phyloP scores from a whole-genome alignment of 2,113 vertebrate species.

The Geococcyx californianus region DNA sequence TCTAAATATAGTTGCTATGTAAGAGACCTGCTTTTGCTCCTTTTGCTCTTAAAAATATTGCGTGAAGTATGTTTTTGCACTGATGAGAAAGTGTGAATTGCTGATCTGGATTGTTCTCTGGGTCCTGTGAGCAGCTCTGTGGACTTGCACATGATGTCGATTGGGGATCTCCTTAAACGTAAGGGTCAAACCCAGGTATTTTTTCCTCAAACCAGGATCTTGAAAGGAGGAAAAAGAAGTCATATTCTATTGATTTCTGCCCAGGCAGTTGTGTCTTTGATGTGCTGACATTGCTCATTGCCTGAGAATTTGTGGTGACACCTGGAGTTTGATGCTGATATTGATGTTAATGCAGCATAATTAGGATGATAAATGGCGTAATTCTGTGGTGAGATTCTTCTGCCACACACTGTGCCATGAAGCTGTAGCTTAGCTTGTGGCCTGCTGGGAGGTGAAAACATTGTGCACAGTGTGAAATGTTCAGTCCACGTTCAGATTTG shows the following conservation, averaged over 20 bases:
- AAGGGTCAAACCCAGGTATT: not conserved
- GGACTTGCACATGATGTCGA: not conserved
- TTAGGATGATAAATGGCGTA: conserved; percentile 18
- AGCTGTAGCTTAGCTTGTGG: not conserved
- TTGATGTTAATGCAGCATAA: not conserved
- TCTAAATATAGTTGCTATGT: not conserved
- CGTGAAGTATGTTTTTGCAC: rapidly evolving
- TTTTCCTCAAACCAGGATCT: not conserved
- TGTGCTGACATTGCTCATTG: not conserved
- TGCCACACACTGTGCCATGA: not conserved
- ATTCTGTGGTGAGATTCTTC: not conserved
- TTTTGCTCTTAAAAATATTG: not conserved
- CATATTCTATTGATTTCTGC: not conserved
- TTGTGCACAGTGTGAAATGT: no score
- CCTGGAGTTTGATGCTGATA: conserved; percentile 23
- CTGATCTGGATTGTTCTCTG: not conserved
- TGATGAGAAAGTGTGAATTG: not conserved
- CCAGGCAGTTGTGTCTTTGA: not conserved
- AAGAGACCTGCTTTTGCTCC: not conserved
- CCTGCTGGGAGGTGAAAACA: not conserved
- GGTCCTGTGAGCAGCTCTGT: not conserved
- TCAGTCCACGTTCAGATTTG: not conserved
- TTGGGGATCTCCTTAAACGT: not conserved
- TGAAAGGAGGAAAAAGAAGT: not conserved
- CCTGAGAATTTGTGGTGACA: not conserved